Percentiles rank a stretch among this genome's conserved stretches.
These are phyloP conservation scores for Hypercompe scribonia DNA, from an alignment of 2,888 invertebrate genomes.

Conservation along the genomic window DNA sequence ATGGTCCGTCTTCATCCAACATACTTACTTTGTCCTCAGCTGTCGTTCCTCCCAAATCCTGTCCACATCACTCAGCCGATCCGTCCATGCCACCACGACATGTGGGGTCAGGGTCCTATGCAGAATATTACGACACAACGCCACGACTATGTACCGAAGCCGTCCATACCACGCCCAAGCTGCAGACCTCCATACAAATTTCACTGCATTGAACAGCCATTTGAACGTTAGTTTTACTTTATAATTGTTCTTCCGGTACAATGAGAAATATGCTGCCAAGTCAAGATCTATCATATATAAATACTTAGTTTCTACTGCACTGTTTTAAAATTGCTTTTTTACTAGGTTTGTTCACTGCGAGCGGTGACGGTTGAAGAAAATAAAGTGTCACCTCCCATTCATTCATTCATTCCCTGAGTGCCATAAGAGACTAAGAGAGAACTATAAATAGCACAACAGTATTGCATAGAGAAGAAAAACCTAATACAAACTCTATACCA, in stretches of 20 bases:
- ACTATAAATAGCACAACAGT: too few species aligned
- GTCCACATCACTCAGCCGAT: constrained; percentile 85
- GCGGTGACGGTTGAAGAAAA: too few species aligned
- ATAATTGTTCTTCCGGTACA: neutral
- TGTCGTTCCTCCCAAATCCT: constrained; percentile 87
- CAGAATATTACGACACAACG: constrained; percentile 91
- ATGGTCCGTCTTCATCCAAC: neutral
- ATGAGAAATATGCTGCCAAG: neutral
- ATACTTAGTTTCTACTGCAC: too few species aligned
- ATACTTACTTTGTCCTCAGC: constrained; percentile 55
- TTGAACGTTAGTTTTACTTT: constrained; percentile 67
- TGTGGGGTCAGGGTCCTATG: constrained; percentile 89
- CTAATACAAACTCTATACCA: too few species aligned
- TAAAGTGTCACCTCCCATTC: too few species aligned
- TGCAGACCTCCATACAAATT: constrained; percentile 70
- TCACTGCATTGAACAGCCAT: constrained; percentile 69
- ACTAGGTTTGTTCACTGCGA: too few species aligned
- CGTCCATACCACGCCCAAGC: constrained; percentile 71
- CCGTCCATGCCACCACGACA: constrained; percentile 88
- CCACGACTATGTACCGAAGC: constrained; percentile 90
- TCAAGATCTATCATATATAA: too few species aligned
- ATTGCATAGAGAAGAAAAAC: too few species aligned
- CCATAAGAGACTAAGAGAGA: too few species aligned
- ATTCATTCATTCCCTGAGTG: too few species aligned
- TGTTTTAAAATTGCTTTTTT: too few species aligned